phyloP scores from a whole-genome alignment of 2,888 invertebrate species.

The Diaperis boleti region DNA sequence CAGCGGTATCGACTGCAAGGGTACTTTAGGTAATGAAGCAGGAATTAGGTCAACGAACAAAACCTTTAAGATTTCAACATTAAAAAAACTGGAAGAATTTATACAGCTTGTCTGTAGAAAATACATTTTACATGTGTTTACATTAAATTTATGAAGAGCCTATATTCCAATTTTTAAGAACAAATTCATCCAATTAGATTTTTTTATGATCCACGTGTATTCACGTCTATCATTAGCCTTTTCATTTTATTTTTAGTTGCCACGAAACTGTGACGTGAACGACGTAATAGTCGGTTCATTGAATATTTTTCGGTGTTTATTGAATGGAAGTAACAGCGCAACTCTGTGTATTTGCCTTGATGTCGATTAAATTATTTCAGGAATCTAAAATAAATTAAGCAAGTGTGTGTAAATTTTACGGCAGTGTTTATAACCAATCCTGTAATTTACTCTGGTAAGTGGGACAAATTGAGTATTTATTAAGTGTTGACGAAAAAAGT shows the following conservation, averaged over 20 bases:
- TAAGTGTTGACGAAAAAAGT: no score
- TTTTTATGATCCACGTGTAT: neutral
- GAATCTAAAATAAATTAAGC: slow-evolving; percentile 17
- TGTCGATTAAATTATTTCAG: slow-evolving; percentile 18
- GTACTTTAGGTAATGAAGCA: no score
- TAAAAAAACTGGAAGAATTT: no score
- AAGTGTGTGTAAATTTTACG: slow-evolving; percentile 9
- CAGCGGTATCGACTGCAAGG: no score
- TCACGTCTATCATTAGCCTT: neutral
- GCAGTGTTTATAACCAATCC: slow-evolving; percentile 17
- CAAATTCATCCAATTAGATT: no score
- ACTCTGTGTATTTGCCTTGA: slow-evolving; percentile 1
- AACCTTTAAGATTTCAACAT: neutral
- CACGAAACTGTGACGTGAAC: neutral
- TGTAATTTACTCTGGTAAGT: slow-evolving; percentile 2
- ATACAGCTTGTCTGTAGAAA: no score
- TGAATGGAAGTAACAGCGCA: neutral
- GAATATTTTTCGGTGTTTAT: slow-evolving; percentile 10
- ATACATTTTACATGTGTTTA: no score
- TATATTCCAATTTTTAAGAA: no score
- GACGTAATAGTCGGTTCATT: neutral
- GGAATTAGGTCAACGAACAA: neutral
- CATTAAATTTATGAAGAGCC: no score
- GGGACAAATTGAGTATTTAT: neutral
- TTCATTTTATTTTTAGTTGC: neutral